Conservation (phyloP, 2,797 vertebrate genomes). For the Apogon hyalosoma region DNA sequence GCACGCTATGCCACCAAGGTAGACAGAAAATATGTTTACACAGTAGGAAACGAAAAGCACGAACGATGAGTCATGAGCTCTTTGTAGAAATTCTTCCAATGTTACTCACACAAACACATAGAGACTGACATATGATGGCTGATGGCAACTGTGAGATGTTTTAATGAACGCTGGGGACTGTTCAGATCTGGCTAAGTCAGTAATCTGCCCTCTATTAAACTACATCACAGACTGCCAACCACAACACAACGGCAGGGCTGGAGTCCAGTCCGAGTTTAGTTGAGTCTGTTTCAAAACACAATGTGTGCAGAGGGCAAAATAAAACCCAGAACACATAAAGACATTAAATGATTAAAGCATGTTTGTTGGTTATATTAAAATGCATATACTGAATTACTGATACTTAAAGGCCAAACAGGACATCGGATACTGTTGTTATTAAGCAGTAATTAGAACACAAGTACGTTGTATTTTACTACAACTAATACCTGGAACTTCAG, state of each 20-base stretch:
- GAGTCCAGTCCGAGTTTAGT: slow-evolving; percentile 9
- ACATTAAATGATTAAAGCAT: not conserved
- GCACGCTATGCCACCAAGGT: slow-evolving; percentile 93
- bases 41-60: slow-evolving; percentile 23
- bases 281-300: slow-evolving; percentile 19
- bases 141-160: slow-evolving; percentile 52
- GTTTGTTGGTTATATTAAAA: slow-evolving; percentile 1
- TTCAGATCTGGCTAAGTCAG: slow-evolving; percentile 51
- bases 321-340: slow-evolving; percentile 6
- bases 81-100: slow-evolving; percentile 38
- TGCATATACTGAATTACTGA: not conserved
- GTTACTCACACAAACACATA: slow-evolving; percentile 51
- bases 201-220: slow-evolving; percentile 45
- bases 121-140: slow-evolving; percentile 47
- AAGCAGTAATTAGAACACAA: not conserved
- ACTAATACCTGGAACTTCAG: not conserved
- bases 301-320: slow-evolving; percentile 26
- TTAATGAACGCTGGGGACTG: slow-evolving; percentile 56
- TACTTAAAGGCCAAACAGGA: not conserved
- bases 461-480: not conserved
- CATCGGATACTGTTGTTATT: not conserved
- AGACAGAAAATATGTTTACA: slow-evolving; percentile 45
- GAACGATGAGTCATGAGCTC: slow-evolving; percentile 41
- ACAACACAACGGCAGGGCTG: slow-evolving; percentile 40
- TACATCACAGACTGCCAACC: slow-evolving; percentile 41